Percentiles rank a stretch among this genome's conserved stretches.
phyloP scores from a whole-genome alignment of 2,888 invertebrate genomes.

The Drosophila tanythrix region DNA sequence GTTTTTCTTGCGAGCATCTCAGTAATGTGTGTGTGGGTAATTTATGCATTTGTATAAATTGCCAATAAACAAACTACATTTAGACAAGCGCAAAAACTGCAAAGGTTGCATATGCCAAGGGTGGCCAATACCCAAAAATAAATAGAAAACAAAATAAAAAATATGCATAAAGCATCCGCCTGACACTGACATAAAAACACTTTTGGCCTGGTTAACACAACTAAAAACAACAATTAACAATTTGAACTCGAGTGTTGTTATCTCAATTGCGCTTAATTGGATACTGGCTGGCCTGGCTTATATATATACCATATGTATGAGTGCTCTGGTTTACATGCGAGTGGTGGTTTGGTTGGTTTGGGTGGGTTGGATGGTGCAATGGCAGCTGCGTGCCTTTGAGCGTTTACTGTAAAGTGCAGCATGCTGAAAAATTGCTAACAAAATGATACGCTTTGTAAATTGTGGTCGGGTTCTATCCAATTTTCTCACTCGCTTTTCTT shows the following conservation, averaged over 20 bases:
- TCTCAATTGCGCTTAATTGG: constrained; percentile 71
- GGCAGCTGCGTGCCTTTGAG: constrained; percentile 62
- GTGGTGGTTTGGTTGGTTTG: constrained; percentile 9
- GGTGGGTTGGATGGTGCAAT: constrained; percentile 15
- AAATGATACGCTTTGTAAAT: constrained; percentile 81
- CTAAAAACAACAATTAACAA: constrained; percentile 66
- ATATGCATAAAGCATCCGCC: constrained; percentile 5
- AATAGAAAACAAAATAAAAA: background rate
- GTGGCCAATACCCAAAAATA: background rate
- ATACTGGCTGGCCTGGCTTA: constrained; percentile 12
- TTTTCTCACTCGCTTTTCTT: constrained; percentile 77
- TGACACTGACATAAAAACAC: constrained; percentile 31
- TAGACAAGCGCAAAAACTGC: constrained; percentile 56
- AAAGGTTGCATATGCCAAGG: constrained; percentile 57
- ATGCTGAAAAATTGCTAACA: constrained; percentile 81
- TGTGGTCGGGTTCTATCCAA: constrained; percentile 59
- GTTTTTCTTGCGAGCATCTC: constrained; percentile 36
- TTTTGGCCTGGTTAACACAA: constrained; percentile 67
- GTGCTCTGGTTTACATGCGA: constrained; percentile 36
- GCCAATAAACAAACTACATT: constrained; percentile 73
- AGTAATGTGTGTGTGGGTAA: constrained; percentile 47
- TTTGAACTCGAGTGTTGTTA: constrained; percentile 56
- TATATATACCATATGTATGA: constrained; percentile 11
- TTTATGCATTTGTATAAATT: constrained; percentile 79
- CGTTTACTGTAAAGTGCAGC: constrained; percentile 74